These are phyloP conservation scores for Kryptolebias marmoratus DNA, from an alignment of 2,113 vertebrate species.

Conservation along the genomic window DNA sequence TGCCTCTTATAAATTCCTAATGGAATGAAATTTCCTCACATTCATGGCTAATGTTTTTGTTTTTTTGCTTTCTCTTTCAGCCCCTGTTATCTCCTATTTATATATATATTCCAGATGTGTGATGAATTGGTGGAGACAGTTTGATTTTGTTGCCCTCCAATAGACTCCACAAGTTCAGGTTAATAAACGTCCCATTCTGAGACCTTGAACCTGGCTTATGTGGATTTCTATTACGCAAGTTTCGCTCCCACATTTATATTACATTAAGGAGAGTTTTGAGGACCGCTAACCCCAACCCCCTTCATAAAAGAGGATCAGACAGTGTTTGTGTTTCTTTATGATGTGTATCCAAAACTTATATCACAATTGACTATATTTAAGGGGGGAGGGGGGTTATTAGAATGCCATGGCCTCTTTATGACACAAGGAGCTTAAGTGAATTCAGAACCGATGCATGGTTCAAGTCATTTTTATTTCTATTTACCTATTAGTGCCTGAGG, in stretches of 20 bases:
- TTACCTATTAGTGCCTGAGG: neutral
- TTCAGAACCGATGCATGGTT: neutral
- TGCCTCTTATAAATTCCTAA: too few species aligned
- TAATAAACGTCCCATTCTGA: too few species aligned
- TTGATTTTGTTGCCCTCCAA: neutral
- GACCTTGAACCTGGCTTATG: too few species aligned
- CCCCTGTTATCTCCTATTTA: neutral
- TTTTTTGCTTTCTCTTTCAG: neutral
- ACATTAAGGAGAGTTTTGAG: too few species aligned
- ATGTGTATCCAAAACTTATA: neutral
- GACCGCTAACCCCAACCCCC: too few species aligned
- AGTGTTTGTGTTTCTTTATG: neutral
- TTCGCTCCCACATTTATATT: too few species aligned
- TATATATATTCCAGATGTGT: neutral
- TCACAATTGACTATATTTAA: too few species aligned
- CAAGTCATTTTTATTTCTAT: neutral
- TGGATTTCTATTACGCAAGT: too few species aligned
- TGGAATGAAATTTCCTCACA: neutral
- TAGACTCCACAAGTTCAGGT: neutral
- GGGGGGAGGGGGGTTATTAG: too few species aligned
- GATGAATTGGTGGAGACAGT: neutral
- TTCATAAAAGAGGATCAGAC: too few species aligned
- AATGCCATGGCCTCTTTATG: neutral
- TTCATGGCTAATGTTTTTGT: neutral
- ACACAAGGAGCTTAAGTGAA: neutral